Percentiles rank a stretch among this genome's conserved stretches.
Evolutionary conservation across 2,113 vertebrate species (phyloP).

Genomic region (Laticauda colubrina): DNA sequence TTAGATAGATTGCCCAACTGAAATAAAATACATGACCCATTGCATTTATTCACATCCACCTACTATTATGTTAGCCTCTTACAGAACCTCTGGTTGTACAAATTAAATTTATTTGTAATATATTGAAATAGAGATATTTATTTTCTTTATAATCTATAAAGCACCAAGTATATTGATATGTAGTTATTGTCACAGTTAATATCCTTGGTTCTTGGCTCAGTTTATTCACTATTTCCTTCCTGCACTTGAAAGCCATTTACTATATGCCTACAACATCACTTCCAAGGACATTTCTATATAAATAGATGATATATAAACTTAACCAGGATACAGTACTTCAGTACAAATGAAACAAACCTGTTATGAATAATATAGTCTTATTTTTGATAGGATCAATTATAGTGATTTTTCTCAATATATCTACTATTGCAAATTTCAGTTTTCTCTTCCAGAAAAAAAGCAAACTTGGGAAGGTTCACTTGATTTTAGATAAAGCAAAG

Average conservation of each 20-base stretch:
- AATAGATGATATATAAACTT: conserved; percentile 34
- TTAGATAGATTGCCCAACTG: background rate
- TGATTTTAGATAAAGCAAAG: conserved; percentile 62
- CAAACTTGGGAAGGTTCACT: conserved; percentile 50
- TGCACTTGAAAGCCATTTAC: conserved; percentile 23
- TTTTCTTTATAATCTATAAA: background rate
- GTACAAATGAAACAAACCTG: conserved; percentile 49
- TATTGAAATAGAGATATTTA: background rate
- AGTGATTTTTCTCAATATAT: conserved; percentile 45
- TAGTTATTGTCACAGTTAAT: background rate
- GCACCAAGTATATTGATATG: background rate
- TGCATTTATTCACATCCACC: background rate
- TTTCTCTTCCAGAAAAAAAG: conserved; percentile 59
- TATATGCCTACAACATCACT: conserved; percentile 31
- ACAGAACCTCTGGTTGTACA: background rate
- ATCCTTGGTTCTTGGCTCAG: background rate
- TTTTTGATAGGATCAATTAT: conserved; percentile 63
- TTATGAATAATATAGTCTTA: conserved; percentile 50
- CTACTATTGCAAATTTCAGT: conserved; percentile 61
- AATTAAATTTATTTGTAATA: background rate
- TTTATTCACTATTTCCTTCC: background rate
- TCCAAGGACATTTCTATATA: conserved; percentile 40
- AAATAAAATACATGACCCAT: background rate
- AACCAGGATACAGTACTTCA: conserved; percentile 48
- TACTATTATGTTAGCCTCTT: background rate